Evolutionary conservation across 2,888 invertebrate genomes (phyloP), one percentile per base, ranked within the genome.

Genomic region (Cosmia trapezina): DNA sequence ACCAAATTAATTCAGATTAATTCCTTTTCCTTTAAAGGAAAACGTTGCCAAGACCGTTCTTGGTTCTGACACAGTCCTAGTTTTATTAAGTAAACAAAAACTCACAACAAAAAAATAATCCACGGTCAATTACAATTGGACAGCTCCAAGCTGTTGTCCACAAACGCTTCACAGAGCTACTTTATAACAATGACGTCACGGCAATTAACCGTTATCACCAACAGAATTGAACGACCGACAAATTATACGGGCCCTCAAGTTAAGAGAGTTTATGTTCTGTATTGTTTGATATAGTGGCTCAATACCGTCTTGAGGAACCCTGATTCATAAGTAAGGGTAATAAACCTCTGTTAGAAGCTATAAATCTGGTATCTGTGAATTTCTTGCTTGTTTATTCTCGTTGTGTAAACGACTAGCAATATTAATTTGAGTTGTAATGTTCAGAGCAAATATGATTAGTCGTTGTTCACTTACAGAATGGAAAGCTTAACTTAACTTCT

Each of bases 231-330:
- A 71, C 66, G 85, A 72, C 66, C 70, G 62, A 73, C 59, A 78
- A 82, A 82, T 84, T 84, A 82, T 84, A 77, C 78, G 78, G 73
- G 73, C 43, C 66, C 85, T 82, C 62, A 66, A 71, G 33, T 73
- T 63, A 78, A 82, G 82, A 81, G 82, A 66, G 70, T 81, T 81
- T 73, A 81, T 73, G 64, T 64, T 61, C 56, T 19, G 67, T 67
- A 60, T 84, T 84, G 78, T 84, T 72, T 77, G 84, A 76, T 76
- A 59, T 80, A 68, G 61, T 56, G 51, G 60, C 49, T 66, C 45
- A 47, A 72, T 63, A 43, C 37, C 12, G 51, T 83, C 80, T 79
- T 64, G 62, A 61, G 60, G 47, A 65, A 61, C 63, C 49, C 73
- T 78, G 80, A 68, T 68, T 79, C 7, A 53, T 56, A 57, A 71